A percentile compares a stretch with the other conserved stretches of the same genome.
Evolutionary conservation across 2,113 vertebrate species (phyloP).

Genomic region (Helogale parvula): DNA sequence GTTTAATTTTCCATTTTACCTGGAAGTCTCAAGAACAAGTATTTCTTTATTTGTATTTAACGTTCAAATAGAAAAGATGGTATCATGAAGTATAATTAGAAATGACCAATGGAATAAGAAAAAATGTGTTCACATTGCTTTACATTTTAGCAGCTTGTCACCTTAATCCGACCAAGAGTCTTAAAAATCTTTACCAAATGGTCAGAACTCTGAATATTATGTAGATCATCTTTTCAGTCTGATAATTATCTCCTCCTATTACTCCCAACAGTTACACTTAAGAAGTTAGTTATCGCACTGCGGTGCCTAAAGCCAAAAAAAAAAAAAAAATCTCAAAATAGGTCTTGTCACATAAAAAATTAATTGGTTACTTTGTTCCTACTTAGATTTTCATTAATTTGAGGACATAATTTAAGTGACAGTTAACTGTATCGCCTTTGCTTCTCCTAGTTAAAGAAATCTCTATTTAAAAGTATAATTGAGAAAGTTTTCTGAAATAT

Average conservation of each 20-base stretch:
- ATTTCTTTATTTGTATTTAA: slow-evolving; percentile 49
- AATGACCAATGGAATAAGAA: neutral
- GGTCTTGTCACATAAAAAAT: slow-evolving; percentile 61
- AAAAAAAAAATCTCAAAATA: slow-evolving; percentile 60
- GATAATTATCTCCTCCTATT: neutral
- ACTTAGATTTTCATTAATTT: slow-evolving; percentile 73
- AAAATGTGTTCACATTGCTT: neutral
- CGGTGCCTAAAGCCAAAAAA: neutral
- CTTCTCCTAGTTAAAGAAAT: slow-evolving; percentile 73
- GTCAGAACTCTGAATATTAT: slow-evolving; percentile 9
- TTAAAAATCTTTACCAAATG: slow-evolving; percentile 40
- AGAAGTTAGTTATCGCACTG: neutral
- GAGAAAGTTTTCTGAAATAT: slow-evolving; percentile 70
- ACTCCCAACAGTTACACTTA: neutral
- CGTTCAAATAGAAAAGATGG: slow-evolving; percentile 21
- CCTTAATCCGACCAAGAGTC: slow-evolving; percentile 29
- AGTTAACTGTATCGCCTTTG: slow-evolving; percentile 68
- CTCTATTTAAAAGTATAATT: slow-evolving; percentile 76
- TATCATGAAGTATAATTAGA: slow-evolving; percentile 11
- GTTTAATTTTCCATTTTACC: slow-evolving; percentile 44
- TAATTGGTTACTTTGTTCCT: slow-evolving; percentile 67
- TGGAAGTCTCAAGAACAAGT: neutral
- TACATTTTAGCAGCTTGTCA: slow-evolving; percentile 8
- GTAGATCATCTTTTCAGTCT: slow-evolving; percentile 10
- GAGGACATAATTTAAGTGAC: slow-evolving; percentile 63